Conservation (phyloP, 2,113 vertebrate genomes). For the Notothenia coriiceps region DNA sequence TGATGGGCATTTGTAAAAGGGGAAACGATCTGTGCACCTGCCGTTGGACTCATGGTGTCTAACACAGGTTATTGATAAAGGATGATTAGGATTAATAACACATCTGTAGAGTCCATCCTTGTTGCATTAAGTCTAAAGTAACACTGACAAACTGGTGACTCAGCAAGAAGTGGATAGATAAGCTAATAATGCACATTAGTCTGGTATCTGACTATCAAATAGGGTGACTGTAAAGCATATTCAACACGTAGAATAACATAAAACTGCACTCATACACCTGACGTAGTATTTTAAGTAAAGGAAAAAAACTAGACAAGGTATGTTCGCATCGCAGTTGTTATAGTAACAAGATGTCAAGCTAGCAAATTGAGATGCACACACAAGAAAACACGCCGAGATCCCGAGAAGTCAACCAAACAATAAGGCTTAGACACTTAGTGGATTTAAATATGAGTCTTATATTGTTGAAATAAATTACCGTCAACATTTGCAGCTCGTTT, state of each 20-base stretch:
- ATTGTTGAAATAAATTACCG: slow-evolving; percentile 53
- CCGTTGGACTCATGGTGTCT: background rate
- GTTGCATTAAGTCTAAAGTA: background rate
- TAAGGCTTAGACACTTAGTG: fast-evolving
- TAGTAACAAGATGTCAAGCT: slow-evolving; percentile 58
- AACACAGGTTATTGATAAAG: background rate
- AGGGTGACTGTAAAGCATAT: too few species aligned
- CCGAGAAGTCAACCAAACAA: background rate
- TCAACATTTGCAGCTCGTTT: slow-evolving; percentile 76
- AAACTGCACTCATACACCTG: fast-evolving
- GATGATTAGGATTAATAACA: background rate
- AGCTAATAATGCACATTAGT: background rate
- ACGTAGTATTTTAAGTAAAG: background rate
- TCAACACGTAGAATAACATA: background rate
- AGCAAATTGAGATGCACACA: background rate
- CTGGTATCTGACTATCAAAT: too few species aligned
- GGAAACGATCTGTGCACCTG: background rate
- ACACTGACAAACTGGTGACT: slow-evolving; percentile 31
- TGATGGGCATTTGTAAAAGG: background rate
- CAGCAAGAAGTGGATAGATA: slow-evolving; percentile 13
- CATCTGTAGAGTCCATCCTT: background rate
- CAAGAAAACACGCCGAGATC: too few species aligned
- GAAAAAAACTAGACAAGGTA: background rate
- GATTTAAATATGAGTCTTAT: fast-evolving
- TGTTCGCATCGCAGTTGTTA: slow-evolving; percentile 65